Conservation (phyloP, 2,888 invertebrate species). For the Eupithecia insigniata region DNA sequence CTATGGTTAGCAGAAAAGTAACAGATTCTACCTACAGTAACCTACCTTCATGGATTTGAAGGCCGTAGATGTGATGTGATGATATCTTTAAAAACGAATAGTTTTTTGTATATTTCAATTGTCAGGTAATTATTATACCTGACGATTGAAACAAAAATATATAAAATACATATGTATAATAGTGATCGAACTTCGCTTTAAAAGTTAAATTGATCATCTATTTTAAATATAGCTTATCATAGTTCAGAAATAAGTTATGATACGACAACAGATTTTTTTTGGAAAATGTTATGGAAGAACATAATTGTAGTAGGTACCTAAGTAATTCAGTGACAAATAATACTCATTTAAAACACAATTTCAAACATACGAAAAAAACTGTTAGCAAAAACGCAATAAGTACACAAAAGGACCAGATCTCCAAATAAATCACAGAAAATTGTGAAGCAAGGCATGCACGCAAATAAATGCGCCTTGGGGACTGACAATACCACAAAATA, state of each 20-base stretch:
- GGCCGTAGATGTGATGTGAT: neutral
- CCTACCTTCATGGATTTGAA: neutral
- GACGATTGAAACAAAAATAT: too few species aligned
- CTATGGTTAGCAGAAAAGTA: conserved; percentile 22
- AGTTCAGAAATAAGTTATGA: neutral
- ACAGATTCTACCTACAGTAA: neutral
- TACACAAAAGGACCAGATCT: conserved; percentile 36
- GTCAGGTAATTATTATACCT: too few species aligned
- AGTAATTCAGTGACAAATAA: neutral
- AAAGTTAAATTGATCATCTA: too few species aligned
- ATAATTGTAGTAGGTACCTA: too few species aligned
- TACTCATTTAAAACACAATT: neutral
- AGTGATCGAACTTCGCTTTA: too few species aligned
- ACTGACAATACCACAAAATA: conserved; percentile 74
- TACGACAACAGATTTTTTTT: neutral
- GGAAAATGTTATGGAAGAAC: neutral
- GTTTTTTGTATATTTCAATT: neutral
- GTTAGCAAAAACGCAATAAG: neutral
- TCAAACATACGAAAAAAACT: neutral
- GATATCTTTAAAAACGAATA: too few species aligned
- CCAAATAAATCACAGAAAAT: conserved; percentile 67
- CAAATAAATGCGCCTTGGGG: conserved; percentile 78
- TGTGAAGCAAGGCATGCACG: conserved; percentile 67
- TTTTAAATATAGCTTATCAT: too few species aligned
- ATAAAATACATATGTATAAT: too few species aligned